Percentiles rank a stretch among this genome's conserved stretches.
phyloP scores from a whole-genome alignment of 2,888 invertebrate species.

The Eupithecia pulchellata region DNA sequence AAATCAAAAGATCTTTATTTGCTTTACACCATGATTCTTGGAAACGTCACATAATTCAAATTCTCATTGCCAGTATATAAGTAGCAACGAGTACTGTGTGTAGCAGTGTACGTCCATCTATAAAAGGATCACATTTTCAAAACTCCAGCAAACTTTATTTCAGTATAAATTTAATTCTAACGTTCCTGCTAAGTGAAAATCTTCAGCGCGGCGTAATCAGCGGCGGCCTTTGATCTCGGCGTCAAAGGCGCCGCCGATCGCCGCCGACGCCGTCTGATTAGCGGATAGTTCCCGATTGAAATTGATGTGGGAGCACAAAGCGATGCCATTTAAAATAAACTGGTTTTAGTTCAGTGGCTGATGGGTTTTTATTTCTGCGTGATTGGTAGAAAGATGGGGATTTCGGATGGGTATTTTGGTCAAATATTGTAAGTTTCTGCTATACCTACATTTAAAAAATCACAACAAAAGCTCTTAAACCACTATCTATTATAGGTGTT shows the following conservation, averaged over 20 bases:
- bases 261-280: slow-evolving; percentile 45
- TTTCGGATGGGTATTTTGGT: not conserved
- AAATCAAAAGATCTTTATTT: no score
- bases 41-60: no score
- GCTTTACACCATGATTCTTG: no score
- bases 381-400: not conserved
- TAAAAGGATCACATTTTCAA: not conserved
- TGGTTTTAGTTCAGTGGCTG: not conserved
- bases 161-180: slow-evolving; percentile 18
- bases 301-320: slow-evolving; percentile 25
- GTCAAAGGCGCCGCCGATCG: slow-evolving; percentile 40
- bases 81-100: no score
- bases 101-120: not conserved
- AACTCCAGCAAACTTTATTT: slow-evolving; percentile 7
- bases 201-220: slow-evolving; percentile 44
- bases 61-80: not conserved
- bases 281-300: slow-evolving; percentile 39
- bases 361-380: not conserved
- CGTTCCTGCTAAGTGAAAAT: slow-evolving; percentile 44
- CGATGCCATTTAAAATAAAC: slow-evolving; percentile 4
- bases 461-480: no score
- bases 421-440: not conserved
- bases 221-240: slow-evolving; percentile 44
- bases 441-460: no score
- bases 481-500: no score